Percentiles rank a stretch among this genome's conserved stretches.
These are phyloP conservation scores for Pelecanoides urinatrix DNA, from an alignment of 2,113 vertebrate genomes.

Conservation along the genomic window DNA sequence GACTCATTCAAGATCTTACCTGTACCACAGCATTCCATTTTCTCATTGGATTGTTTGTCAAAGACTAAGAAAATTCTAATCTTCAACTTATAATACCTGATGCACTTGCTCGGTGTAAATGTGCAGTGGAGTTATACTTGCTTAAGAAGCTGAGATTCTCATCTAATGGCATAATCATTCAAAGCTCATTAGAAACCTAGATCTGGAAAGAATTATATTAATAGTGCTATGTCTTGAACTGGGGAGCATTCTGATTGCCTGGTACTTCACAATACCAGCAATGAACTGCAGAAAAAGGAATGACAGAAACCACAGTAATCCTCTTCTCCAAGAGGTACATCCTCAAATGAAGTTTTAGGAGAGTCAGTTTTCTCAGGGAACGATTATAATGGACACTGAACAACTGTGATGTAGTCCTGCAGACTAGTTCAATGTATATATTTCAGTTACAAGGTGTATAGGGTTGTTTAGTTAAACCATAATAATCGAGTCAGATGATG, in stretches of 20 bases:
- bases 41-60: background rate
- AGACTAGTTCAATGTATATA: background rate
- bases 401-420: background rate
- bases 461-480: background rate
- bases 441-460: background rate
- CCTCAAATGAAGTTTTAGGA: background rate
- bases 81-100: background rate
- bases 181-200: background rate
- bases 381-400: background rate
- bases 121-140: background rate
- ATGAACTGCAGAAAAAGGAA: background rate
- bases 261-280: background rate
- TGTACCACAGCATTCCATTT: background rate
- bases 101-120: accelerated
- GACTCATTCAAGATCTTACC: background rate
- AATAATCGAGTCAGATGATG: background rate
- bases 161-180: background rate
- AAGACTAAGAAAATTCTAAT: background rate
- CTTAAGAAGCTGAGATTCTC: background rate
- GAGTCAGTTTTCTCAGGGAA: background rate
- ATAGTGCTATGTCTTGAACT: background rate
- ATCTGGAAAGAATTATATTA: background rate
- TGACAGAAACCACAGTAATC: background rate
- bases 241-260: background rate
- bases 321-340: background rate